These are phyloP conservation scores for Lophotriccus pileatus DNA, from an alignment of 2,797 vertebrate species.

Conservation along the genomic window DNA sequence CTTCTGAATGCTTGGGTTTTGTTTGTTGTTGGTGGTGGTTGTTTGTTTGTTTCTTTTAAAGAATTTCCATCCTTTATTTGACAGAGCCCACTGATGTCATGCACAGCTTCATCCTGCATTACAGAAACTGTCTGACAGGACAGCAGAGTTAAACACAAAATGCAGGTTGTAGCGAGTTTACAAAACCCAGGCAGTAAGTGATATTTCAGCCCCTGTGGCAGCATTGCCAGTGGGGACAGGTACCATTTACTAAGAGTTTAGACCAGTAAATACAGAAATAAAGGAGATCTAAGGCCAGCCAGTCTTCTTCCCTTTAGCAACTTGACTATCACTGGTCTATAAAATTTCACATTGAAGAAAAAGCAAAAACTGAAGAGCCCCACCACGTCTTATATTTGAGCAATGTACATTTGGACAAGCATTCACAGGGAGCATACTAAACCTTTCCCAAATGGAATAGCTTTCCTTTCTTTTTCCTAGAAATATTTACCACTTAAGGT, in stretches of 20 bases:
- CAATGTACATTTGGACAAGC: not conserved
- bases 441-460: not conserved
- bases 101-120: accelerated
- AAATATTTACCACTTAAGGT: not conserved
- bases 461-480: not conserved
- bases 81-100: accelerated
- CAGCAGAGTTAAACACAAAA: not conserved
- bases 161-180: not conserved
- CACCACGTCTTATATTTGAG: accelerated
- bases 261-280: not conserved
- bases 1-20: not conserved
- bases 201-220: not conserved
- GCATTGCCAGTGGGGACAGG: not conserved
- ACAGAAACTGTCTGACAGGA: not conserved
- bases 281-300: not conserved
- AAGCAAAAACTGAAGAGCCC: not conserved
- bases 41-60: no score
- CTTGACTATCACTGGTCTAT: not conserved
- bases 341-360: not conserved
- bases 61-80: not conserved
- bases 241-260: not conserved
- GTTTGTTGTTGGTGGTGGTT: no score
- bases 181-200: not conserved
- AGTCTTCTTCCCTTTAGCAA: not conserved
- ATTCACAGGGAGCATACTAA: not conserved